phyloP scores from a whole-genome alignment of 2,888 invertebrate species.

The Noctua fimbriata region DNA sequence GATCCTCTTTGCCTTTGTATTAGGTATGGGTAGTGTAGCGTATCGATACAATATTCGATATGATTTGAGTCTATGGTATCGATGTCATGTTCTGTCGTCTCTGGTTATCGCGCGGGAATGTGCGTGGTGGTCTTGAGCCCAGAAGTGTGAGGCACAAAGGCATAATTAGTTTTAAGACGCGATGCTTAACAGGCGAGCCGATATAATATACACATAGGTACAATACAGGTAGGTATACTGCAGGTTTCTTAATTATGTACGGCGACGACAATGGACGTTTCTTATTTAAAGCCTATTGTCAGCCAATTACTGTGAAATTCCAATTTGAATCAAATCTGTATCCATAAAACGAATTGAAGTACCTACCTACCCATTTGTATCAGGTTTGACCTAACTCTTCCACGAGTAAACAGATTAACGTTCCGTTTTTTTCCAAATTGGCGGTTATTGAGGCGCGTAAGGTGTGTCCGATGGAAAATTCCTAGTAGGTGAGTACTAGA shows the following conservation, averaged over 20 bases:
- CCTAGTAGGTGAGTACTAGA: conserved; percentile 21
- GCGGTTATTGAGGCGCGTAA: conserved; percentile 18
- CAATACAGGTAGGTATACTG: not conserved
- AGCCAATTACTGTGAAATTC: not conserved
- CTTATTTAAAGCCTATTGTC: not conserved
- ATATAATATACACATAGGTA: not conserved
- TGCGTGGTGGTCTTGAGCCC: not conserved
- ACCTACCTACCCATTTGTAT: not conserved
- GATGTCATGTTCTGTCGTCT: not conserved
- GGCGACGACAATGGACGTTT: not conserved
- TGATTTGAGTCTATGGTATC: no score
- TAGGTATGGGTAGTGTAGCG: not conserved
- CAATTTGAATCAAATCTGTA: not conserved
- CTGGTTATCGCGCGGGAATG: not conserved
- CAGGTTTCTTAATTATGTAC: not conserved
- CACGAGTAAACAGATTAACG: not conserved
- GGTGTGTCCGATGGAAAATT: conserved; percentile 58
- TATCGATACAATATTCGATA: no score
- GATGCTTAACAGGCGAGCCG: not conserved
- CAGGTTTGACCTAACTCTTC: conserved; percentile 25
- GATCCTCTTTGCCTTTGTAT: not conserved
- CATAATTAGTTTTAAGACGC: not conserved
- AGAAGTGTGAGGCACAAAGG: not conserved
- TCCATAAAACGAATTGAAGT: not conserved
- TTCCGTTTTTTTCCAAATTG: conserved; percentile 5